A percentile compares a stretch with the other conserved stretches of the same genome.
Evolutionary conservation across 1,140 invertebrate species (phyloP).

Genomic region (Sarcophaga peregrina): DNA sequence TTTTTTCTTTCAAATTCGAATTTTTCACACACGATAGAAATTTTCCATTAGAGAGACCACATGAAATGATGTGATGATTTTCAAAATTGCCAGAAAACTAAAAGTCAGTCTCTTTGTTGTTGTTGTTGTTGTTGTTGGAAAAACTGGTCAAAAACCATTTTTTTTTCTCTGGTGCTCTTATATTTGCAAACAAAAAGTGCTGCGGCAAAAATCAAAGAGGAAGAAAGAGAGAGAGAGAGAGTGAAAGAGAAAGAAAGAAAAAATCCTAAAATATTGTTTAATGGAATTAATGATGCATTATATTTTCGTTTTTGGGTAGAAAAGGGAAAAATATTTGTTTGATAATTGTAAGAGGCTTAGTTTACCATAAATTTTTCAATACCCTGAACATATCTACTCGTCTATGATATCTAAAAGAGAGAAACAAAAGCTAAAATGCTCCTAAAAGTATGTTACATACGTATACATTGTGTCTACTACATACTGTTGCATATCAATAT

Average conservation of each 20-base stretch:
- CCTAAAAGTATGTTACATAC: background rate
- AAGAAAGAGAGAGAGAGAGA: no score
- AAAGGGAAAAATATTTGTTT: slow-evolving; percentile 14
- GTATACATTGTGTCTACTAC: background rate
- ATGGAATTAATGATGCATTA: slow-evolving; percentile 25
- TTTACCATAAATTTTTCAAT: background rate
- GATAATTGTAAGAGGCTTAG: slow-evolving; percentile 18
- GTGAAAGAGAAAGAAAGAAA: no score
- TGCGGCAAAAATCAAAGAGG: no score
- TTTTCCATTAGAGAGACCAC: slow-evolving; percentile 1
- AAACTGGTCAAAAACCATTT: background rate
- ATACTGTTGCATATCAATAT: background rate
- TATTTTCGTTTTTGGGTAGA: background rate
- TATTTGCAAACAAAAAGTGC: no score
- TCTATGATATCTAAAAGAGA: background rate
- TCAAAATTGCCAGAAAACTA: background rate
- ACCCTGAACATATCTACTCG: background rate
- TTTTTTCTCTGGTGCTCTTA: background rate
- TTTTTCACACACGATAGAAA: background rate
- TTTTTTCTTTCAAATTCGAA: background rate
- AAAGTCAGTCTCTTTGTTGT: no score
- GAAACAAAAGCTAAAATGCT: background rate
- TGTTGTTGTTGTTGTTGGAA: no score
- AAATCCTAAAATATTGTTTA: background rate
- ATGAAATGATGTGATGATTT: slow-evolving; percentile 1